Conservation (phyloP, 2,113 vertebrate species). For the Mastomys natalensis region DNA sequence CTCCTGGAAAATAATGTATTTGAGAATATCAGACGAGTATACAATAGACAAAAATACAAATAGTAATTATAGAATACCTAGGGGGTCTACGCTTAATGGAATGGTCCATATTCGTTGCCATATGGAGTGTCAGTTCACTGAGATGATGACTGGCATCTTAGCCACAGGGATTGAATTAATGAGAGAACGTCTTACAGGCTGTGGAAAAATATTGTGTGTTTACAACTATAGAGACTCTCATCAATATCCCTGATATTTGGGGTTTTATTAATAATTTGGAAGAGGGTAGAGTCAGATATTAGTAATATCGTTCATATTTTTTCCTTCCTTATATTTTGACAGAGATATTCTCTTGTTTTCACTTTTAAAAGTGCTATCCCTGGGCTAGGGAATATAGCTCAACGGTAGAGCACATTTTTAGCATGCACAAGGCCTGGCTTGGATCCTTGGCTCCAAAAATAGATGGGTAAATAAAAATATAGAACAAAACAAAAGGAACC, state of each 20-base stretch:
- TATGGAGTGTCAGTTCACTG: neutral
- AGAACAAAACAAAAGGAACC: neutral
- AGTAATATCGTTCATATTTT: neutral
- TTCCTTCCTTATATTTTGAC: neutral
- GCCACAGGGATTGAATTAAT: neutral
- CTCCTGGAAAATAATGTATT: neutral
- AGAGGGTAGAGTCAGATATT: neutral
- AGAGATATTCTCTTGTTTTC: neutral
- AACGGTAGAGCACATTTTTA: neutral
- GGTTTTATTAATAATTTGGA: constrained; percentile 22
- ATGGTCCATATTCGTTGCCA: neutral
- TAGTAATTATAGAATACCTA: neutral
- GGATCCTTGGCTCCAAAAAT: neutral
- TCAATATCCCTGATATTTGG: neutral
- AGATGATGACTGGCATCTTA: neutral
- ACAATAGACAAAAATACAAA: neutral
- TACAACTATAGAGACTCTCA: neutral
- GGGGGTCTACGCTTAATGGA: neutral
- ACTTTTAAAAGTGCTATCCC: neutral
- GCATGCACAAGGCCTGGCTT: neutral
- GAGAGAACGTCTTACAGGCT: neutral
- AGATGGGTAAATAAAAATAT: neutral
- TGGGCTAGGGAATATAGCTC: neutral
- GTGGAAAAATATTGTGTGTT: neutral
- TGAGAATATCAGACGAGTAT: neutral